phyloP scores from a whole-genome alignment of 2,888 invertebrate genomes.

The Deroplatys truncata region DNA sequence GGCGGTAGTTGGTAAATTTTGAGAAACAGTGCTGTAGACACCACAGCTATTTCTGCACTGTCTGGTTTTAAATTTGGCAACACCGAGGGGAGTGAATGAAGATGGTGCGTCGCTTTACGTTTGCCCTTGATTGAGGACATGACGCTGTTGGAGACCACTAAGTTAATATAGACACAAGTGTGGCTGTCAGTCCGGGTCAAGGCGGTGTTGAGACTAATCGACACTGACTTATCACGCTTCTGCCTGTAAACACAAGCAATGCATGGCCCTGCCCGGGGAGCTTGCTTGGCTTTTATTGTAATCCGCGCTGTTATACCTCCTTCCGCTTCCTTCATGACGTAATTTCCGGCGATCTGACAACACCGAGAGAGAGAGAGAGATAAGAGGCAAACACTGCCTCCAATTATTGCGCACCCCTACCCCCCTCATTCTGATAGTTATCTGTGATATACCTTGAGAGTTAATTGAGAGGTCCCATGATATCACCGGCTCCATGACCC shows the following conservation, averaged over 20 bases:
- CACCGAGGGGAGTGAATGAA: too few relatives aligned
- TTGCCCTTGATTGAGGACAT: too few relatives aligned
- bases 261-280: background rate
- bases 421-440: conserved; percentile 4
- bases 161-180: background rate
- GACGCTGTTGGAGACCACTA: background rate
- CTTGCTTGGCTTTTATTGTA: conserved; percentile 12
- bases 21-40: too few relatives aligned
- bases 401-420: conserved; percentile 2
- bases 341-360: conserved; percentile 23
- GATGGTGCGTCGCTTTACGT: too few relatives aligned
- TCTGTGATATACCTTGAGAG: background rate
- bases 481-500: background rate
- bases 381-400: conserved; percentile 13
- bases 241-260: background rate
- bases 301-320: conserved; percentile 14
- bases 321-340: conserved; percentile 18
- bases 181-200: background rate
- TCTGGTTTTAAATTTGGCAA: too few relatives aligned
- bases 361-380: conserved; percentile 1
- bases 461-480: conserved; percentile 1
- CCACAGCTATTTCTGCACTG: too few relatives aligned
- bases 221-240: conserved; percentile 15
- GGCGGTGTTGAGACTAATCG: conserved; percentile 8
- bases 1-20: too few relatives aligned